These are phyloP conservation scores for Rhinophrynus dorsalis DNA, from an alignment of 2,797 vertebrate genomes.

Conservation along the genomic window DNA sequence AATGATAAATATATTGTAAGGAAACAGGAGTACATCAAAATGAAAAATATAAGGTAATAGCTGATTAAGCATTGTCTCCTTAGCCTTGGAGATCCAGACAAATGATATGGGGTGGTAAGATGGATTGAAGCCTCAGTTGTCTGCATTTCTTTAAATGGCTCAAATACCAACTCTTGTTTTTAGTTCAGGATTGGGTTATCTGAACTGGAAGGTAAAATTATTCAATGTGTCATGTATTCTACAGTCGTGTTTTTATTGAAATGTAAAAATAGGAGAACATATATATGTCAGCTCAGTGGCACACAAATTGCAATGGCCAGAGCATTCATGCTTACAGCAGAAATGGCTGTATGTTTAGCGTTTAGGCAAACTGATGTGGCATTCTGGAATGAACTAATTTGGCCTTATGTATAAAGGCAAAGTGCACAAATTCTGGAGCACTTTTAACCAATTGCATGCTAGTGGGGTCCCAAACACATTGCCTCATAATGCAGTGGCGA, in stretches of 20 bases:
- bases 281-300: conserved; percentile 3
- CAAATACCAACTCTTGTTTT: conserved; percentile 2
- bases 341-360: too few relatives aligned
- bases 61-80: conserved; percentile 11
- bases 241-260: background rate
- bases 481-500: too few relatives aligned
- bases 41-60: conserved; percentile 50
- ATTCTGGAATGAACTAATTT: too few relatives aligned
- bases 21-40: conserved; percentile 44
- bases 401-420: too few relatives aligned
- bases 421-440: too few relatives aligned
- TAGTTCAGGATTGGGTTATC: conserved; percentile 19
- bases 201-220: conserved; percentile 12
- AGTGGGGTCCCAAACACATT: too few relatives aligned
- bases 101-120: conserved; percentile 38
- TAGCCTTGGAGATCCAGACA: conserved; percentile 42
- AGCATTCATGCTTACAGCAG: too few relatives aligned
- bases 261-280: conserved; percentile 9
- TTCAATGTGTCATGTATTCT: conserved; percentile 25
- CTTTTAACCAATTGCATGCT: too few relatives aligned
- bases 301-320: background rate
- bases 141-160: too few relatives aligned
- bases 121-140: background rate
- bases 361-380: too few relatives aligned
- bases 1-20: conserved; percentile 52